Conservation (phyloP, 2,888 invertebrate genomes). For the Heliconius cydno region DNA sequence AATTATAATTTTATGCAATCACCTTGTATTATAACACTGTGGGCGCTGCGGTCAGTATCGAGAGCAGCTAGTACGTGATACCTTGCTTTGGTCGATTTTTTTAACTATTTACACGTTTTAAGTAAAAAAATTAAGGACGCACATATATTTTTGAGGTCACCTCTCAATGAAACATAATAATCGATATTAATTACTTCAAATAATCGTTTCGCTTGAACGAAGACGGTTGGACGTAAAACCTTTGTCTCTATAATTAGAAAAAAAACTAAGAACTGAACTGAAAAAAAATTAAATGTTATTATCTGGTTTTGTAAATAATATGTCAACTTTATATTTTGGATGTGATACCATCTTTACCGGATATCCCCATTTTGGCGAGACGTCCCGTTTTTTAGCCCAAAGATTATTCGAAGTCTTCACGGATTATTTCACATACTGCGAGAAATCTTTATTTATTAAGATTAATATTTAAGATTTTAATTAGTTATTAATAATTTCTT, state of each 20-base stretch:
- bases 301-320: too few species aligned
- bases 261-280: background rate
- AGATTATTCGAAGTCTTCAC: too few species aligned
- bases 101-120: constrained; percentile 68
- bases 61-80: constrained; percentile 75
- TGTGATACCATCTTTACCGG: too few species aligned
- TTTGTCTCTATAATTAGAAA: background rate
- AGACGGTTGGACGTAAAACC: background rate
- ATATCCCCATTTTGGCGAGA: too few species aligned
- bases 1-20: constrained; percentile 79
- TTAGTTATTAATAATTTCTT: too few species aligned
- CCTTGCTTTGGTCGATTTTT: constrained; percentile 63
- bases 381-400: too few species aligned
- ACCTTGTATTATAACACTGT: constrained; percentile 73
- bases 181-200: constrained; percentile 16
- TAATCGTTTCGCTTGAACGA: constrained; percentile 13
- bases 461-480: too few species aligned
- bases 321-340: too few species aligned
- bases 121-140: constrained; percentile 67
- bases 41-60: constrained; percentile 78
- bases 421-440: too few species aligned
- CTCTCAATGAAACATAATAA: constrained; percentile 32
- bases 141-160: constrained; percentile 45
- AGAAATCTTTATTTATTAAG: too few species aligned
- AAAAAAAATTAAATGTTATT: too few species aligned